These are phyloP conservation scores for Holothuria leucospilota DNA, from an alignment of 53 echinoderm and acorn worm genomes.

Conservation along the genomic window DNA sequence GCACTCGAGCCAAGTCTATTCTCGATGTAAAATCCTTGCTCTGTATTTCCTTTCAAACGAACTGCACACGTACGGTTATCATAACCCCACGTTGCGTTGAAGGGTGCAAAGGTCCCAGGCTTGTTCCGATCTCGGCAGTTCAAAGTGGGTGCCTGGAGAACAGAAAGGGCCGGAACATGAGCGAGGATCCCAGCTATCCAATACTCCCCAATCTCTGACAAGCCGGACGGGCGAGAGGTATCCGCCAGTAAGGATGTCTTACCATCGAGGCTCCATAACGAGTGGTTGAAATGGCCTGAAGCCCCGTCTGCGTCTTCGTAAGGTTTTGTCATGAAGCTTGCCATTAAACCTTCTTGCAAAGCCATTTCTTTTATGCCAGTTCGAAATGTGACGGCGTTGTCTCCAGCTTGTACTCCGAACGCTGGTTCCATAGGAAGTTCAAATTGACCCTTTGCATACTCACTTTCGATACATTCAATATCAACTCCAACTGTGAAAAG, in stretches of 20 bases:
- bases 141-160: constrained; percentile 47
- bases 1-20: too few species aligned
- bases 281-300: constrained; percentile 56
- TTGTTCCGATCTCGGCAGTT: constrained; percentile 44
- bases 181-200: too few species aligned
- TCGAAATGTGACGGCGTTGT: constrained; percentile 38
- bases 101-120: constrained; percentile 32
- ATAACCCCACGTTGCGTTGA: constrained; percentile 61
- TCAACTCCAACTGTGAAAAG: constrained; percentile 50
- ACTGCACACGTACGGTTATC: constrained; percentile 54
- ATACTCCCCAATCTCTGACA: constrained; percentile 44
- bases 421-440: constrained; percentile 46
- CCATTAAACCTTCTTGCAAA: constrained; percentile 27
- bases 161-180: neutral
- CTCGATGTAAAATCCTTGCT: neutral
- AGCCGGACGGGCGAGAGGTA: constrained; percentile 28
- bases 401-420: constrained; percentile 53
- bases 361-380: constrained; percentile 59
- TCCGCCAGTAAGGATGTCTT: constrained; percentile 44
- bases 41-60: constrained; percentile 13
- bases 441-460: constrained; percentile 51
- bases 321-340: constrained; percentile 61
- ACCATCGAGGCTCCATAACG: constrained; percentile 43
- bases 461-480: constrained; percentile 48
- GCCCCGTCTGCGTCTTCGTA: constrained; percentile 13